Base-by-base conservation (phyloP, 2,113 vertebrate genomes). In the Microcebus jonahi region DNA sequence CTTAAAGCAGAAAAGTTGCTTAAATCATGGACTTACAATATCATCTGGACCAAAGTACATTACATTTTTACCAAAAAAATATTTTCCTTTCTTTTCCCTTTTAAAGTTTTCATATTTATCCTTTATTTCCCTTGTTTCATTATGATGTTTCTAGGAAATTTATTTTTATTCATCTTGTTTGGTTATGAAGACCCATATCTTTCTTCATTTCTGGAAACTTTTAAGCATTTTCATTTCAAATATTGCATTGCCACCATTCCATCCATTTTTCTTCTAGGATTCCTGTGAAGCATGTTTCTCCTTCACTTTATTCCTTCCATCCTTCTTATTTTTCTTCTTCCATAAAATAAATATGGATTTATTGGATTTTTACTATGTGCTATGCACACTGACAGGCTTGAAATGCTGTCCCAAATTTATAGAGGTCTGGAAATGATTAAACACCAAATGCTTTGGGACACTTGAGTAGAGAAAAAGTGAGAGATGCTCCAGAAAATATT, bases 91-190 rank as follows among this genome's bases (percentile, higher is more conserved):
- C 77, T 75, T 75, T 9, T 83, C 5, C 67, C 21, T 82, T 73
- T 91, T 61, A 65, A 85, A 25, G 48, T 89, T 91, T 91, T 93
- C 18, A 85, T 71, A 8, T 88, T 76, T 81, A 95, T 77, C 45
- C 1, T 70, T 93, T 36, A 14, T 82, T 85, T 91, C 57, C 76
- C 34, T 76, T 63, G 11, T 85, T 95, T 93, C 12, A 76, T 76
- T 95, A 90, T 93, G 6, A 83, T 57, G 7, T 90, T 75, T 95
- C 42, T 85, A 76, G 15, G 8, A 90, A 86, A 95, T 71, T 85
- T 85, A 70, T 71, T 91, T 92, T 82, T 67, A 82, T 85, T 95
- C 45, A 88, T 86, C 17, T 93, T 95, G 50, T 65, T 81, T 96
- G 57, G 42, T 85, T 81, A 73, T 94, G 31, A 90, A 93, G 21